A percentile compares a stretch with the other conserved stretches of the same genome.
These are phyloP conservation scores for Carassius carassius DNA, from an alignment of 2,113 vertebrate species.

Conservation along the genomic window DNA sequence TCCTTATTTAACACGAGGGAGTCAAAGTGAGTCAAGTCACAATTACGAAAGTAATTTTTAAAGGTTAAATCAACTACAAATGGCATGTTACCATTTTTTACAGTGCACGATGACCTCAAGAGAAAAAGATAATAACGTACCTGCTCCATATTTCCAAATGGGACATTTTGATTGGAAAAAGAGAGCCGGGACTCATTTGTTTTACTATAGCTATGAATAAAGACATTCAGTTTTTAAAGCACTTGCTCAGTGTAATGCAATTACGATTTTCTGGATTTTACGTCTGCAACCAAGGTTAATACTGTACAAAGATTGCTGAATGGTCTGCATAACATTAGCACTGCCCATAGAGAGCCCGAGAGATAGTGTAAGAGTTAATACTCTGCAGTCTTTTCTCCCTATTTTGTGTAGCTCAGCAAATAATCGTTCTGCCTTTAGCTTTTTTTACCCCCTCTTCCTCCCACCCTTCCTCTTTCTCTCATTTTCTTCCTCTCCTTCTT, in stretches of 20 bases:
- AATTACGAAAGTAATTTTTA: not conserved
- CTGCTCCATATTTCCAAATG: conserved; percentile 24
- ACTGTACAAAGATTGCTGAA: conserved; percentile 30
- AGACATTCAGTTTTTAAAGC: conserved; percentile 31
- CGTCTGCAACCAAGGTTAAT: conserved; percentile 20
- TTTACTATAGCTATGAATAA: conserved; percentile 46
- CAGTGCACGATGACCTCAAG: not conserved
- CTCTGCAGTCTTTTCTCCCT: conserved; percentile 76
- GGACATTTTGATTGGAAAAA: conserved; percentile 18
- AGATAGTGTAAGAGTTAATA: conserved; percentile 62
- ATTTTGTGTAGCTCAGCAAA: conserved; percentile 80
- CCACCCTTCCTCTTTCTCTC: conserved; percentile 43
- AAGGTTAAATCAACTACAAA: conserved; percentile 6
- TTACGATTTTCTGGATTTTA: not conserved
- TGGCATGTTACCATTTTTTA: not conserved
- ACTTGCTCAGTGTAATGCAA: not conserved
- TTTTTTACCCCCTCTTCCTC: conserved; percentile 49
- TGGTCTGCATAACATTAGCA: conserved; percentile 54
- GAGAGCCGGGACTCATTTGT: conserved; percentile 39
- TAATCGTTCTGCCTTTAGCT: conserved; percentile 66
- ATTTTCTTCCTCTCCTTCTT: conserved; percentile 37
- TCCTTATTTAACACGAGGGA: not conserved
- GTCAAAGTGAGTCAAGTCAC: not conserved
- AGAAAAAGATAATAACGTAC: conserved; percentile 14
- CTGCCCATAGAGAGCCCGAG: conserved; percentile 39